These are phyloP conservation scores for Leuciscus idus DNA, from an alignment of 2,113 vertebrate genomes.

Conservation along the genomic window DNA sequence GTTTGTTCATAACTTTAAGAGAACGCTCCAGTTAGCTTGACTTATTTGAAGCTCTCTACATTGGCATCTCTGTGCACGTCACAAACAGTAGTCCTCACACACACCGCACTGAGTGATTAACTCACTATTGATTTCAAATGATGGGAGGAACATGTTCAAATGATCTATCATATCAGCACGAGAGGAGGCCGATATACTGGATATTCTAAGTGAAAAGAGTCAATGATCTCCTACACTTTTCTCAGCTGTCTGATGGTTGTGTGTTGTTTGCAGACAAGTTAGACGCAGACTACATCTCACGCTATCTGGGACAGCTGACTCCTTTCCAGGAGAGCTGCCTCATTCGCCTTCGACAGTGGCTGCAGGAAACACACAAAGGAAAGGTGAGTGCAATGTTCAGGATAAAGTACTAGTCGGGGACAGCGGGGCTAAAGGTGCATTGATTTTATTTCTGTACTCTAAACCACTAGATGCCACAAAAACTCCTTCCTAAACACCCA, in stretches of 20 bases:
- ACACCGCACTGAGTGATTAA: neutral
- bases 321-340: constrained; percentile 97
- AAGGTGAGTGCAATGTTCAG: constrained; percentile 77
- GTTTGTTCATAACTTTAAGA: too few species aligned
- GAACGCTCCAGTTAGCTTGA: neutral
- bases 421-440: too few species aligned
- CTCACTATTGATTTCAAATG: neutral
- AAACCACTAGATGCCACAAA: too few species aligned
- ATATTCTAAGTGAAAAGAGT: neutral
- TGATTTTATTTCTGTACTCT: too few species aligned
- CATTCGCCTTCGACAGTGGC: constrained; percentile 92
- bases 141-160: too few species aligned
- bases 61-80: too few species aligned
- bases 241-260: constrained; percentile 22
- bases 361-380: constrained; percentile 96
- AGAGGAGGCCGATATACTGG: too few species aligned
- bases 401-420: neutral
- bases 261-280: constrained; percentile 84
- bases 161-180: too few species aligned
- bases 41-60: neutral
- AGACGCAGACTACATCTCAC: constrained; percentile 94
- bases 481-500: too few species aligned
- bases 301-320: constrained; percentile 93
- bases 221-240: neutral
- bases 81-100: neutral